phyloP scores from a whole-genome alignment of 2,888 invertebrate species.

The Dorcus parallelipipedus region DNA sequence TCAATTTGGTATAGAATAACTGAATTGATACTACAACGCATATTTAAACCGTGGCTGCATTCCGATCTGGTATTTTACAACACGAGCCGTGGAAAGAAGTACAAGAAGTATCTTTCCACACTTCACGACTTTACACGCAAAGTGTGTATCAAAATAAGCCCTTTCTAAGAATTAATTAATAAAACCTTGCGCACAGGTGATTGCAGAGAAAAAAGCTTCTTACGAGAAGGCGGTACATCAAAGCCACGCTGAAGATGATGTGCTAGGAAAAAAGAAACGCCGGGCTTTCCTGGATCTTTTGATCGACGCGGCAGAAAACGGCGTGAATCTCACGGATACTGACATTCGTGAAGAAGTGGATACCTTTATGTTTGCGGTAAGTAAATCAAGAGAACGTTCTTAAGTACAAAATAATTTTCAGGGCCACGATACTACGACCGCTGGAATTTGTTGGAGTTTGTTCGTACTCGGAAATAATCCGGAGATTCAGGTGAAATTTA shows the following conservation, averaged over 20 bases:
- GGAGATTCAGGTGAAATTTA: conserved; percentile 22
- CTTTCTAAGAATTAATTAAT: too few species aligned
- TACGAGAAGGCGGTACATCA: background rate
- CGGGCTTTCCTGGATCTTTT: conserved; percentile 36
- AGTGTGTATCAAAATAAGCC: conserved; percentile 32
- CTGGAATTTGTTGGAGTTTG: conserved; percentile 30
- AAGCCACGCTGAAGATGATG: background rate
- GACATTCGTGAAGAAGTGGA: conserved; percentile 40
- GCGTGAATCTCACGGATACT: conserved; percentile 25
- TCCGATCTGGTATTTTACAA: conserved; percentile 48
- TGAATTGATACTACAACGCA: conserved; percentile 22
- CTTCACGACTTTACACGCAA: conserved; percentile 54
- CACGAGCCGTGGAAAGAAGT: conserved; percentile 44
- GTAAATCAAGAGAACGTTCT: background rate
- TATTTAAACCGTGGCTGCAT: conserved; percentile 49
- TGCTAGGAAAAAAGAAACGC: conserved; percentile 25
- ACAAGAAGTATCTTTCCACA: conserved; percentile 45
- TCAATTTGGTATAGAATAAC: conserved; percentile 8
- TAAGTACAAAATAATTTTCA: conserved; percentile 8
- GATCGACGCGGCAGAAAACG: conserved; percentile 29
- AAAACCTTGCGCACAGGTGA: background rate
- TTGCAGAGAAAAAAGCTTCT: background rate
- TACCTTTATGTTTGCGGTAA: conserved; percentile 40
- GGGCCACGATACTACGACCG: conserved; percentile 35
- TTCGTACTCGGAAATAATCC: conserved; percentile 29